These are phyloP conservation scores for Rhagonycha fulva DNA, from an alignment of 2,888 invertebrate species.

Conservation along the genomic window DNA sequence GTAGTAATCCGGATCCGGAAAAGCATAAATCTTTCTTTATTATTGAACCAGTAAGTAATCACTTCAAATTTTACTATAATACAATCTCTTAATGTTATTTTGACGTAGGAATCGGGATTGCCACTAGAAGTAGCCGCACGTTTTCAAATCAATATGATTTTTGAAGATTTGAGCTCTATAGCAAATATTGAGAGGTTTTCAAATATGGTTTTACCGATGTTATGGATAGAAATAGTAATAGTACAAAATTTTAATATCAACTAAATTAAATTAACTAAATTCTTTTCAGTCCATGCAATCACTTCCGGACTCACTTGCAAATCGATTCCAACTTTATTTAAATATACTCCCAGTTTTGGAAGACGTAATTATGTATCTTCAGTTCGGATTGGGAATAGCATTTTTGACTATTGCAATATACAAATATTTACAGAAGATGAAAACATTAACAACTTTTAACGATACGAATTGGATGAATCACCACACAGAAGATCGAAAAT, in stretches of 20 bases:
- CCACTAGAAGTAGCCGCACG: slow-evolving; percentile 79
- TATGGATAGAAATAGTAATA: slow-evolving; percentile 93
- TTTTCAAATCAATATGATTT: slow-evolving; percentile 86
- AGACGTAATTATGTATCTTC: slow-evolving; percentile 59
- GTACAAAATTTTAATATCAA: background rate
- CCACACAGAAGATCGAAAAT: slow-evolving; percentile 43
- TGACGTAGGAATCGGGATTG: slow-evolving; percentile 68
- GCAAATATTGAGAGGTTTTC: slow-evolving; percentile 69
- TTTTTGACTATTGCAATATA: slow-evolving; percentile 59
- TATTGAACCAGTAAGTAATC: slow-evolving; percentile 71
- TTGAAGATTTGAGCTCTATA: slow-evolving; percentile 70
- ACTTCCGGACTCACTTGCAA: slow-evolving; percentile 65
- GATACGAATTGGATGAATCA: slow-evolving; percentile 46
- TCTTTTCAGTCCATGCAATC: slow-evolving; percentile 69
- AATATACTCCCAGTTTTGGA: slow-evolving; percentile 71
- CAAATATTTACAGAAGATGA: slow-evolving; percentile 40
- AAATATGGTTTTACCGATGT: slow-evolving; percentile 74
- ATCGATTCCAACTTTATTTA: slow-evolving; percentile 73
- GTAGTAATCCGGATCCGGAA: slow-evolving; percentile 63
- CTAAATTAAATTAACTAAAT: slow-evolving; percentile 16
- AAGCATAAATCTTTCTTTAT: slow-evolving; percentile 73
- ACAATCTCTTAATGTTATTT: slow-evolving; percentile 11
- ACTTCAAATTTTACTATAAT: background rate
- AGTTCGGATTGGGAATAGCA: slow-evolving; percentile 58
- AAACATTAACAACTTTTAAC: background rate